A percentile compares a stretch with the other conserved stretches of the same genome.
phyloP scores from a whole-genome alignment of 1,140 invertebrate genomes.

The Lepidurus arcticus region DNA sequence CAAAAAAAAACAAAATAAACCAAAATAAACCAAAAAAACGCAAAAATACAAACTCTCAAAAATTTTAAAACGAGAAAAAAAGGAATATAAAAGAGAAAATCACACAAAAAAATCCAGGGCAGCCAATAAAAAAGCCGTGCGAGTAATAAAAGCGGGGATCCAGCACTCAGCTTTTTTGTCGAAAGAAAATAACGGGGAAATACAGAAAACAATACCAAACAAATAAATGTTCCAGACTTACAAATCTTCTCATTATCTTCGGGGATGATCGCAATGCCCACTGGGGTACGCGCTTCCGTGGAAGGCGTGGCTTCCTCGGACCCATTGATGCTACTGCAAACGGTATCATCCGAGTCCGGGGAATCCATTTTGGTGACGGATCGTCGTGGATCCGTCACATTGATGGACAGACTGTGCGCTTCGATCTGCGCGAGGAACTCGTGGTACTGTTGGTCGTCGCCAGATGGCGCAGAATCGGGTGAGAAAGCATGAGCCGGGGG shows the following conservation, averaged over 20 bases:
- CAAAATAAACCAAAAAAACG: too few relatives aligned
- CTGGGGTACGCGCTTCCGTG: constrained; percentile 19
- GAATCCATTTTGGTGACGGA: constrained; percentile 33
- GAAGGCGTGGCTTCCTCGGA: constrained; percentile 29
- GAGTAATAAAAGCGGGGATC: too few relatives aligned
- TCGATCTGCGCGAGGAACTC: constrained; percentile 32
- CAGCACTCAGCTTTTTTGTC: too few relatives aligned
- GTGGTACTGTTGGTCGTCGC: constrained; percentile 34
- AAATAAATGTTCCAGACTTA: background rate
- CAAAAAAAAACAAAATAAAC: too few relatives aligned
- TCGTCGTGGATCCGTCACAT: constrained; percentile 12
- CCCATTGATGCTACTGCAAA: constrained; percentile 29
- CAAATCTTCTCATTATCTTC: background rate
- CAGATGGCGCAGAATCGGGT: constrained; percentile 37
- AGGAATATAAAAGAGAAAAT: too few relatives aligned
- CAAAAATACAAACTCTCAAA: background rate
- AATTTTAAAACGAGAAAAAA: too few relatives aligned
- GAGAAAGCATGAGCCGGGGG: constrained; percentile 37
- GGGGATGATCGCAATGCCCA: constrained; percentile 25
- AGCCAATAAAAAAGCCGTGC: too few relatives aligned
- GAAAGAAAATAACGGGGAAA: too few relatives aligned
- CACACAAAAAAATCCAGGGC: too few relatives aligned
- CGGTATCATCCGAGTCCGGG: constrained; percentile 32
- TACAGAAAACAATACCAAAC: too few relatives aligned
- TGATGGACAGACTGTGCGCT: constrained; percentile 24